phyloP scores from a whole-genome alignment of 2,113 vertebrate species.

The Sinocyclocheilus grahami region DNA sequence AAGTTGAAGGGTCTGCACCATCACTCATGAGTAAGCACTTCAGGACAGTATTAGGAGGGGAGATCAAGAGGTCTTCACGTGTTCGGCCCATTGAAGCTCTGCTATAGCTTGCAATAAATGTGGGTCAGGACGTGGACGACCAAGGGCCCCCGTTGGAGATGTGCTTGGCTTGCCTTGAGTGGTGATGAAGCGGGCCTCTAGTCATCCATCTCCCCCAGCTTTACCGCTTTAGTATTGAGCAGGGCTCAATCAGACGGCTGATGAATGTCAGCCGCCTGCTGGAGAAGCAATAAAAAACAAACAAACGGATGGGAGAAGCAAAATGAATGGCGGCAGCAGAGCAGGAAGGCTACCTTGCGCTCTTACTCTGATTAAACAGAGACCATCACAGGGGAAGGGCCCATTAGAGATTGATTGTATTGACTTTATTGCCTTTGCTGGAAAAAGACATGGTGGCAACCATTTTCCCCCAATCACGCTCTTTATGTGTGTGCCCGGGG shows the following conservation, averaged over 20 bases:
- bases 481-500: conserved; percentile 57
- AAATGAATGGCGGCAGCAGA: conserved; percentile 68
- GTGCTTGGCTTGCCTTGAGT: conserved; percentile 39
- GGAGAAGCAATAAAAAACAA: conserved; percentile 65
- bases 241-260: conserved; percentile 66
- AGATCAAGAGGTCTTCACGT: conserved; percentile 14
- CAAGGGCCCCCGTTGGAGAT: conserved; percentile 27
- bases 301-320: conserved; percentile 70
- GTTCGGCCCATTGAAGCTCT: conserved; percentile 32
- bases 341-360: conserved; percentile 61
- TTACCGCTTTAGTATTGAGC: conserved; percentile 68
- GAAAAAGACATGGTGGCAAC: conserved; percentile 56
- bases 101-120: conserved; percentile 23
- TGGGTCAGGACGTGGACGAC: conserved; percentile 16
- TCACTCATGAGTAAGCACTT: conserved; percentile 29
- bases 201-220: conserved; percentile 65
- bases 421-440: conserved; percentile 64
- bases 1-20: conserved; percentile 10
- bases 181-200: conserved; percentile 56
- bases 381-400: conserved; percentile 67
- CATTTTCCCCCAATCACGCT: conserved; percentile 49
- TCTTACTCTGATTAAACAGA: conserved; percentile 81
- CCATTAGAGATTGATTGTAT: conserved; percentile 75
- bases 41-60: not conserved
- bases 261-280: conserved; percentile 68